phyloP scores from a whole-genome alignment of 2,113 vertebrate species.

The Gallinago undulata region DNA sequence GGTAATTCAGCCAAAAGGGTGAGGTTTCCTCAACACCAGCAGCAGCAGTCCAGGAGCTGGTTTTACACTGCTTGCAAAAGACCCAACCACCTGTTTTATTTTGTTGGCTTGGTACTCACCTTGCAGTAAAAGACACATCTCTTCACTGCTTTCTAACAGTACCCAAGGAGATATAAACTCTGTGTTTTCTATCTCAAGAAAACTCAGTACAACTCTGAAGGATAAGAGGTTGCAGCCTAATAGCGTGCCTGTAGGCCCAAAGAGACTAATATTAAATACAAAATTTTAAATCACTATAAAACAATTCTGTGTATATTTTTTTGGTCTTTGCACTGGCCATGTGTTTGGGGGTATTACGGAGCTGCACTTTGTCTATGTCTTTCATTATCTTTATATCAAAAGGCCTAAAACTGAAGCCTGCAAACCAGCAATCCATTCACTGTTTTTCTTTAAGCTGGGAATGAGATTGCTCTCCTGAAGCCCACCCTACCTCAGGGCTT shows the following conservation, averaged over 20 bases:
- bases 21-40: background rate
- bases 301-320: background rate
- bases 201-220: background rate
- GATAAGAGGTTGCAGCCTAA: background rate
- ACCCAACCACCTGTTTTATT: background rate
- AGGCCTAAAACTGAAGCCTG: background rate
- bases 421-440: background rate
- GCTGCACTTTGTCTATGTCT: background rate
- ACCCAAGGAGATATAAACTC: background rate
- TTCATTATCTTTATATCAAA: background rate
- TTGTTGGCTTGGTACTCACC: background rate
- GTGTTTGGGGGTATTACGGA: background rate
- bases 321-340: background rate
- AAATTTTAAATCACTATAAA: background rate
- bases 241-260: background rate
- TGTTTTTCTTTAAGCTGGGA: background rate
- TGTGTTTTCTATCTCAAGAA: background rate
- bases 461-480: background rate
- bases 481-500: background rate
- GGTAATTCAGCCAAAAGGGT: background rate
- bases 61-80: background rate
- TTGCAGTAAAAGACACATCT: background rate
- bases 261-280: background rate
- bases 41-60: background rate
- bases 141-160: background rate